Conservation (phyloP, 2,888 invertebrate genomes). For the Mythimna ferrago region DNA sequence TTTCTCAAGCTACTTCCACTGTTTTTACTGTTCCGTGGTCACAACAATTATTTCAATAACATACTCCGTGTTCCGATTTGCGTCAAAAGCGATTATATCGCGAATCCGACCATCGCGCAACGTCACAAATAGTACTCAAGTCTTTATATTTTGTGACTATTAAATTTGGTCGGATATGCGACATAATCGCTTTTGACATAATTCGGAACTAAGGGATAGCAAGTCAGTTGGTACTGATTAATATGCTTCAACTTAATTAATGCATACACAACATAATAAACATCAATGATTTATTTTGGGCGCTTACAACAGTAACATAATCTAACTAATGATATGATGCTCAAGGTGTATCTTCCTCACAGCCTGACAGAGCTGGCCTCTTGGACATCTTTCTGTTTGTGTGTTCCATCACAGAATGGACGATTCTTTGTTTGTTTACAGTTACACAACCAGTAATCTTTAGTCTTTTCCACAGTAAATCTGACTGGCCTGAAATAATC, state of each 20-base stretch:
- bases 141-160: too few relatives aligned
- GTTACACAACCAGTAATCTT: conserved; percentile 99
- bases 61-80: too few relatives aligned
- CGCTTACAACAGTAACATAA: conserved; percentile 41
- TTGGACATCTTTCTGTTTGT: conserved; percentile 94
- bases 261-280: neutral
- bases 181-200: too few relatives aligned
- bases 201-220: neutral
- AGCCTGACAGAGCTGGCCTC: conserved; percentile 87
- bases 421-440: conserved; percentile 98
- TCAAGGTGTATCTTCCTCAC: conserved; percentile 44
- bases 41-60: too few relatives aligned
- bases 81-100: too few relatives aligned
- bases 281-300: conserved; percentile 34
- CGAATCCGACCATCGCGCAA: too few relatives aligned
- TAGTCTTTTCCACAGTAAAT: conserved; percentile 96
- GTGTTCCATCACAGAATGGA: conserved; percentile 99
- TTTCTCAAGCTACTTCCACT: too few relatives aligned
- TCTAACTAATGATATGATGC: conserved; percentile 12
- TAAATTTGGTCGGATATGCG: too few relatives aligned
- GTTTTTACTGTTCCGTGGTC: too few relatives aligned
- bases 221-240: neutral
- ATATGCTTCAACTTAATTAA: neutral
- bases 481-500: conserved; percentile 92
- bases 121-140: too few relatives aligned